Conservation (phyloP, 2,113 vertebrate genomes). For the Pollachius pollachius region DNA sequence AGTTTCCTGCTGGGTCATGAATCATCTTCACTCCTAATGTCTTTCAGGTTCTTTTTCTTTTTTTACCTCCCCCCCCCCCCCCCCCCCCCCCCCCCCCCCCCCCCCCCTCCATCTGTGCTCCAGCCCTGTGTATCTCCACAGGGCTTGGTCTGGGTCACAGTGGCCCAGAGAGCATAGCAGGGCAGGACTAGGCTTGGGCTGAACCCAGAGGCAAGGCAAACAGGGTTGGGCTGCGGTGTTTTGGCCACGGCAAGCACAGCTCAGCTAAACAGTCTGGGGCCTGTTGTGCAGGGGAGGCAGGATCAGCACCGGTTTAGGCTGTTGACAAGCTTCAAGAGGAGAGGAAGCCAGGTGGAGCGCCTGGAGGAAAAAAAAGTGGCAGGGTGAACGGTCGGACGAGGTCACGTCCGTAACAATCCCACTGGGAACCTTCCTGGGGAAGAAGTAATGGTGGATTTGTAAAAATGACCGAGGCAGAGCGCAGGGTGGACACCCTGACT, state of each 20-base stretch:
- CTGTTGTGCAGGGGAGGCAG: not conserved
- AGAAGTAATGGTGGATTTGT: too few relatives aligned
- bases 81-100: conserved; percentile 8
- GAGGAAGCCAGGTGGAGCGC: too few relatives aligned
- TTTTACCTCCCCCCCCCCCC: not conserved
- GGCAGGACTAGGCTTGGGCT: conserved; percentile 16
- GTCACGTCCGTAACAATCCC: too few relatives aligned
- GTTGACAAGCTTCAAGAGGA: not conserved
- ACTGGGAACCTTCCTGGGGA: too few relatives aligned
- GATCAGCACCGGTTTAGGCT: not conserved
- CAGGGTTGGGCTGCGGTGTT: not conserved
- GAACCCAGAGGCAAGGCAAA: conserved; percentile 17
- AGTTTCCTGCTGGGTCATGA: conserved; percentile 21
- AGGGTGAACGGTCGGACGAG: too few relatives aligned
- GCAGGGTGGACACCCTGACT: too few relatives aligned
- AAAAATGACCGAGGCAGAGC: too few relatives aligned
- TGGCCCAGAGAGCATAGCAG: conserved; percentile 29
- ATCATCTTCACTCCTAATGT: conserved; percentile 22
- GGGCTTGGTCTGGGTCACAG: conserved; percentile 27
- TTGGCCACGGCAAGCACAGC: not conserved
- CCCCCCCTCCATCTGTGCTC: not conserved
- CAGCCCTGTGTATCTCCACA: conserved; percentile 6
- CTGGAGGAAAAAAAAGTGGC: too few relatives aligned
- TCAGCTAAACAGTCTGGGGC: not conserved
- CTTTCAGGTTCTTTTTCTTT: conserved; percentile 18